These are phyloP conservation scores for Psilopogon haemacephalus DNA, from an alignment of 2,113 vertebrate genomes.

Conservation along the genomic window DNA sequence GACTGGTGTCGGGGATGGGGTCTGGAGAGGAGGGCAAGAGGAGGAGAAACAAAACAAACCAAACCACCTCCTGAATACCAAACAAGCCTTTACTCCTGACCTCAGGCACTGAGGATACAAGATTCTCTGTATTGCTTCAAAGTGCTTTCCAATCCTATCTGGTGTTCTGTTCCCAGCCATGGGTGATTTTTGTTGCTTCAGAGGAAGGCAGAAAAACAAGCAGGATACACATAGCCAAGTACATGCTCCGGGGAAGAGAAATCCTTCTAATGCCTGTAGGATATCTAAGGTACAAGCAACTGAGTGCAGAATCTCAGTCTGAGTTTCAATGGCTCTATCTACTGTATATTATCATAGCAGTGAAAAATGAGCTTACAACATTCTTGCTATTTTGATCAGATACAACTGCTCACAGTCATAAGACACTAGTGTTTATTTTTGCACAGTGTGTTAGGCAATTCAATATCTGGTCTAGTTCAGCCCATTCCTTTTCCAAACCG, in stretches of 20 bases:
- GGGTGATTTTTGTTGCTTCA: not conserved
- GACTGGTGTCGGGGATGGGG: not conserved
- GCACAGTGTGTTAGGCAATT: not conserved
- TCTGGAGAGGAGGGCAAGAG: not conserved
- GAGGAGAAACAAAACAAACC: not conserved
- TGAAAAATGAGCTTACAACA: not conserved
- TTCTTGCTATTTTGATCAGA: not conserved
- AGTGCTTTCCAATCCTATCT: not conserved
- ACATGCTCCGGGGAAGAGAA: not conserved
- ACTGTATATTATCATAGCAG: not conserved
- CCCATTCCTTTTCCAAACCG: not conserved
- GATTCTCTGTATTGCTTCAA: not conserved
- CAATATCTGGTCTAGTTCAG: not conserved
- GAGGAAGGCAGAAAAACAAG: not conserved
- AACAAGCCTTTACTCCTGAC: not conserved
- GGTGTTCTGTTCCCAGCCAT: not conserved
- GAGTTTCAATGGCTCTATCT: not conserved
- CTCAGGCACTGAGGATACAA: not conserved
- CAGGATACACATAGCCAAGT: not conserved
- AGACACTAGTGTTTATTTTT: not conserved
- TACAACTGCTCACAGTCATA: not conserved
- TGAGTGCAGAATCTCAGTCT: not conserved
- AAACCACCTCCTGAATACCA: not conserved
- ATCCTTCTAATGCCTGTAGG: not conserved
- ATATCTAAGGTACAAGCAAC: not conserved